These are phyloP conservation scores for Megaustenia siamemsis DNA, from an alignment of 2,888 invertebrate species.

Conservation along the genomic window DNA sequence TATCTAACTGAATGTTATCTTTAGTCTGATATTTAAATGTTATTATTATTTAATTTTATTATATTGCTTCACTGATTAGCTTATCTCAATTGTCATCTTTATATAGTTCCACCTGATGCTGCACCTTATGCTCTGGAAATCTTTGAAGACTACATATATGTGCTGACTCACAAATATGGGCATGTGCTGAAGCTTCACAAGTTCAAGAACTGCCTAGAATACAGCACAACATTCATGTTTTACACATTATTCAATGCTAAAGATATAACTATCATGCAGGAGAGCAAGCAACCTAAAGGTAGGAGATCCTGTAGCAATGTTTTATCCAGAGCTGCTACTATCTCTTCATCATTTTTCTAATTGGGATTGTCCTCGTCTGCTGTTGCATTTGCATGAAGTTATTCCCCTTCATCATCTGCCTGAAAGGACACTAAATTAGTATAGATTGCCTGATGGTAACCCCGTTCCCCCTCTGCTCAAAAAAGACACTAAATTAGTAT, in stretches of 20 bases:
- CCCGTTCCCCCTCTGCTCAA: no score
- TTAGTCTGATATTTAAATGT: no score
- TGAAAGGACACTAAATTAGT: no score
- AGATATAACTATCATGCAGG: constrained; percentile 86
- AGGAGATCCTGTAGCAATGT: neutral
- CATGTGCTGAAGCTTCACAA: constrained; percentile 85
- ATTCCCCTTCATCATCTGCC: no score
- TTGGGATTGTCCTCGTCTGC: no score
- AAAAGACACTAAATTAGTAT: no score
- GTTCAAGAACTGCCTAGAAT: constrained; percentile 81
- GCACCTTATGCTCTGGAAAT: constrained; percentile 87
- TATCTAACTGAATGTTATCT: no score
- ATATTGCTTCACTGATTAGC: neutral
- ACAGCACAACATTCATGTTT: constrained; percentile 30
- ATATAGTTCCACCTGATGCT: constrained; percentile 5
- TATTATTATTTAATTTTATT: no score
- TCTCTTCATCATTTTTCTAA: no score
- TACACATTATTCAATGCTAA: constrained; percentile 59
- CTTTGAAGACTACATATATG: constrained; percentile 87
- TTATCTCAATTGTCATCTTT: neutral
- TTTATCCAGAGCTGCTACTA: no score
- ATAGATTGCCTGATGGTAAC: no score
- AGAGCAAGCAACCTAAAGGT: constrained; percentile 83
- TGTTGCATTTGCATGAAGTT: no score
- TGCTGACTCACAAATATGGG: constrained; percentile 84